Evolutionary conservation across 2,888 invertebrate species (phyloP).

Genomic region (Zaprionus lineosus): DNA sequence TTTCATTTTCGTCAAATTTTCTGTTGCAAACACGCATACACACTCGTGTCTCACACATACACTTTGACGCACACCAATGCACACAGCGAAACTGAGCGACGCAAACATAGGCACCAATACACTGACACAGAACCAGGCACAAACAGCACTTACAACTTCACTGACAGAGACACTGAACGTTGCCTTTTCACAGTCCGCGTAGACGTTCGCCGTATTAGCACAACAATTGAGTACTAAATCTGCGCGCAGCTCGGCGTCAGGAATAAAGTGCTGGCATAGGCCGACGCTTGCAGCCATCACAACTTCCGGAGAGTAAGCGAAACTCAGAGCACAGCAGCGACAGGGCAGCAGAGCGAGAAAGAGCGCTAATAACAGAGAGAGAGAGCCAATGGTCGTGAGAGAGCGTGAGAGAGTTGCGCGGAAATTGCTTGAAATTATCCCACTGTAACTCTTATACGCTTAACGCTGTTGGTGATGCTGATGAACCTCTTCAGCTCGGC

Average conservation of each 20-base stretch:
- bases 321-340: background rate
- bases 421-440: background rate
- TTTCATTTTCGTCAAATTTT: slow-evolving; percentile 33
- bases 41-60: background rate
- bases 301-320: slow-evolving; percentile 56
- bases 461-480: slow-evolving; percentile 19
- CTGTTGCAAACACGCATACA: slow-evolving; percentile 13
- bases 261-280: slow-evolving; percentile 42
- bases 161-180: slow-evolving; percentile 24
- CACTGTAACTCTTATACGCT: slow-evolving; percentile 51
- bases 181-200: slow-evolving; percentile 65
- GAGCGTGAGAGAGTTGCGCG: slow-evolving; percentile 45
- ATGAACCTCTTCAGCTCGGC: slow-evolving; percentile 7
- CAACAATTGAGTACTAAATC: slow-evolving; percentile 83
- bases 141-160: slow-evolving; percentile 28
- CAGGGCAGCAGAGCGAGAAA: slow-evolving; percentile 7
- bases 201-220: slow-evolving; percentile 81
- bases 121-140: slow-evolving; percentile 25
- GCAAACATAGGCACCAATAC: slow-evolving; percentile 20
- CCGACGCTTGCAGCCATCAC: slow-evolving; percentile 56
- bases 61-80: slow-evolving; percentile 1
- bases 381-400: background rate
- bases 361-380: slow-evolving; percentile 10
- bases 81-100: slow-evolving; percentile 5
- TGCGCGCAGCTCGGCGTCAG: slow-evolving; percentile 62